Conservation (phyloP, 2,888 invertebrate genomes). For the Leptogaster cylindrica region DNA sequence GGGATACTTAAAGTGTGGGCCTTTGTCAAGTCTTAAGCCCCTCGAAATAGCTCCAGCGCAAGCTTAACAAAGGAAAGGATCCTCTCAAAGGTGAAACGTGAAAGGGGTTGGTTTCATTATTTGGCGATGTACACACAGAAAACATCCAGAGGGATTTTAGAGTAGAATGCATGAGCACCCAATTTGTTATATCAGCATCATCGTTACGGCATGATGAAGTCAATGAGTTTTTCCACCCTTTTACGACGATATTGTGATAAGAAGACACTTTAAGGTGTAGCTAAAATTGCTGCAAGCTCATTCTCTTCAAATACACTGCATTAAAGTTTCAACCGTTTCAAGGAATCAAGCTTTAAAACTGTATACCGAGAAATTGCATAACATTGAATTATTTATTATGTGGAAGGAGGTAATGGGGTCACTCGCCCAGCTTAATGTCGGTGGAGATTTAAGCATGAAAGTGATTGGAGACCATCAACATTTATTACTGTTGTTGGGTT, state of each 20-base stretch:
- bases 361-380: no score
- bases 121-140: constrained; percentile 4
- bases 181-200: constrained; percentile 7
- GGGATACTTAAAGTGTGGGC: constrained; percentile 2
- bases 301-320: no score
- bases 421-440: no score
- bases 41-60: constrained; percentile 1
- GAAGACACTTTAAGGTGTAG: neutral
- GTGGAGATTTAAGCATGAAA: no score
- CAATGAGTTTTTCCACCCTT: neutral
- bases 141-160: neutral
- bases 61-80: neutral
- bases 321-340: no score
- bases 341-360: no score
- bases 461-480: no score
- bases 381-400: no score
- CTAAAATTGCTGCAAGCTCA: neutral
- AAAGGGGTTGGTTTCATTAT: constrained; percentile 2
- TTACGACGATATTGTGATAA: neutral
- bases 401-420: no score
- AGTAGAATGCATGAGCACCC: neutral
- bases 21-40: neutral
- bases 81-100: neutral
- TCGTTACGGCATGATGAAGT: constrained; percentile 12
- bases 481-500: no score